Base-by-base conservation (phyloP, 2,888 invertebrate genomes). In the Drosophila gaucha region DNA sequence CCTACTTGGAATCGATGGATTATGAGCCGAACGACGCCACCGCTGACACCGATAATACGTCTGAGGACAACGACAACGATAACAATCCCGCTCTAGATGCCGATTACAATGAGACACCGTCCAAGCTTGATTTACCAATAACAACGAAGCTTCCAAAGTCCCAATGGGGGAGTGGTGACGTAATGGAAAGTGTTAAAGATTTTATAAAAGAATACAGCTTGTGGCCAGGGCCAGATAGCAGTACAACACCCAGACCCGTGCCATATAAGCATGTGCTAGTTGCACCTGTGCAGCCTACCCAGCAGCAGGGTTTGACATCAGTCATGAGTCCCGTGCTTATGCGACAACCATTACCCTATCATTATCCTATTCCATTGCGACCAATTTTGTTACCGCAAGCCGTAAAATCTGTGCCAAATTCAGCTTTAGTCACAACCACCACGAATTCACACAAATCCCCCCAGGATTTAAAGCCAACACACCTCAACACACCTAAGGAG, bases 321-420 rank as follows among this genome's bases (percentile, higher is more conserved):
- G 24, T 12, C 0, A 16, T 18, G 35, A 69, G 60, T 26, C 82
- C 88, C 0, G 6, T 82, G 6, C 55, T 85, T 3, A 49, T 79
- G 3, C 80, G 77, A 6, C 74, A 77, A 12, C 78, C 85, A 0
- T 49, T 89, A 35, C 90, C 90, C 0, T 89, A 80, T 71, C 89
- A 90, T 41, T 89, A 85, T 64, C 89, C 90, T 3, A 76, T 90
- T 43, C 90, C 90, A 2, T 26, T 90, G 28, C 72, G 89, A 2
- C 73, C 86, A 0, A 28, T 52, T 2, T 28, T 28, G 5, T 3
- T 24, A 8, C 14, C 46, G 9, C 12, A 18, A 14, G 10, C 44
- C 3, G n/a, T 43, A 3, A 30, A 26, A 24, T 26, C 62, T 0
- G 39, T 50, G 1, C 20, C 31, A 22, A 33, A 35, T n/a, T 22